phyloP scores from a whole-genome alignment of 2,113 vertebrate genomes.

The Mirza zaza region DNA sequence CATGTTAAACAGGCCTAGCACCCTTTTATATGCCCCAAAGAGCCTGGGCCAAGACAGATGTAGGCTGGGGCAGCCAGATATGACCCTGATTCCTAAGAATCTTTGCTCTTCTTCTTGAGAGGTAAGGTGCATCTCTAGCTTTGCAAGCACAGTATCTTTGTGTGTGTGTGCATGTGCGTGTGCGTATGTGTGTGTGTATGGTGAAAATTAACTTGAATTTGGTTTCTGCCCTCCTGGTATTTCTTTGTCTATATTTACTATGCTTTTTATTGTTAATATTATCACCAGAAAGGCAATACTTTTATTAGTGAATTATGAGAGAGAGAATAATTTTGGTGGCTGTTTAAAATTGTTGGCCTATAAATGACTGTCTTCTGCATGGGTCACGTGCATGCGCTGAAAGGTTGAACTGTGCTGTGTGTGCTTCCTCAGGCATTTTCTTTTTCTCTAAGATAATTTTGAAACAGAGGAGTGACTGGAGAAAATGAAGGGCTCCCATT shows the following conservation, averaged over 20 bases:
- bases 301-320: neutral
- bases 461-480: neutral
- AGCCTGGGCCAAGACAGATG: neutral
- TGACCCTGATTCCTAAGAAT: neutral
- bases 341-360: neutral
- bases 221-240: neutral
- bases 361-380: neutral
- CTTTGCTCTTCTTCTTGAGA: neutral
- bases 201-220: constrained; percentile 1
- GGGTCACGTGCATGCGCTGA: neutral
- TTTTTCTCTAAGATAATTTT: neutral
- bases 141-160: neutral
- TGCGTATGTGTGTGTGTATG: neutral
- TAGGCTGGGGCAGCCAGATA: neutral
- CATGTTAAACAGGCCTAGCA: neutral
- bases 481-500: neutral
- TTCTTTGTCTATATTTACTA: neutral
- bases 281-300: neutral
- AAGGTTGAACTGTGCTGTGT: neutral
- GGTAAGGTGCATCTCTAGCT: neutral
- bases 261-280: neutral
- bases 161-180: neutral
- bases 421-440: neutral
- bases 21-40: neutral
- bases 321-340: neutral